A percentile compares a stretch with the other conserved stretches of the same genome.
phyloP scores from a whole-genome alignment of 1,140 invertebrate species.

The Caerostris extrusa region DNA sequence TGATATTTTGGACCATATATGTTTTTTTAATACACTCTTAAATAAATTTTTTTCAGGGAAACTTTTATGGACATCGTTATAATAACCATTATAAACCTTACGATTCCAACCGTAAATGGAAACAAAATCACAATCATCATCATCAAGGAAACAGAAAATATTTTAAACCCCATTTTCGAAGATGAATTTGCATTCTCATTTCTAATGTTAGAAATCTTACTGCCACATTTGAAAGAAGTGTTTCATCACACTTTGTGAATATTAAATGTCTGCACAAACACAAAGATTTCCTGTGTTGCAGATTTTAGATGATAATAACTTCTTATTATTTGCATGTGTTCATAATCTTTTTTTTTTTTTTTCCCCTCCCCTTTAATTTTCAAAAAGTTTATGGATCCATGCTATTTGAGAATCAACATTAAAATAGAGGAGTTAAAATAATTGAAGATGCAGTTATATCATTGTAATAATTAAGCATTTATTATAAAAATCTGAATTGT shows the following conservation, averaged over 20 bases:
- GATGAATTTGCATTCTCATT: constrained; percentile 42
- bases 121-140: constrained; percentile 30
- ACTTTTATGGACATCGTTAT: constrained; percentile 8
- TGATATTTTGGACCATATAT: not conserved
- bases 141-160: constrained; percentile 43
- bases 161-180: constrained; percentile 49
- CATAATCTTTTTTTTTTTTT: not conserved
- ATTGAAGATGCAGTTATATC: too few relatives aligned
- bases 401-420: too few relatives aligned
- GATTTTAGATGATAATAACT: not conserved
- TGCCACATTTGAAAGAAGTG: constrained; percentile 53
- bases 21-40: not conserved
- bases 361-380: not conserved
- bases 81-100: constrained; percentile 35
- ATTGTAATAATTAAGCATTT: too few relatives aligned
- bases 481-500: too few relatives aligned
- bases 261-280: constrained; percentile 7
- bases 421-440: too few relatives aligned
- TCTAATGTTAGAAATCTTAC: not conserved
- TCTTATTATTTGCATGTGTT: not conserved
- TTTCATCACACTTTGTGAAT: constrained; percentile 1
- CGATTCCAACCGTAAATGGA: constrained; percentile 57
- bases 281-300: not conserved
- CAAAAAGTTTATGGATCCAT: too few relatives aligned
- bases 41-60: constrained; percentile 1